Conservation (phyloP, 2,113 vertebrate genomes). For the Conger conger region DNA sequence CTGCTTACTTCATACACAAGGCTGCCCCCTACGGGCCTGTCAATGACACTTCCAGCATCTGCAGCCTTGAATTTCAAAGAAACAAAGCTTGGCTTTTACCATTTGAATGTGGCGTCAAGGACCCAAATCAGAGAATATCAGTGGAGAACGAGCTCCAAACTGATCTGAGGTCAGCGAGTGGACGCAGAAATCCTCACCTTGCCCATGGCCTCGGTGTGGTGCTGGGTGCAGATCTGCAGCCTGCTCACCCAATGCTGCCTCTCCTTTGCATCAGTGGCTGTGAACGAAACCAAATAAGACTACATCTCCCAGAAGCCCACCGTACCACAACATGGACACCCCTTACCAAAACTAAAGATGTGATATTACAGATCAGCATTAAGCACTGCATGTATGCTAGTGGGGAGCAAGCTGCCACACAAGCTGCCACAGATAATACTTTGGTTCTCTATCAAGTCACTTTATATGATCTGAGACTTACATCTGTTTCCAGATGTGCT, state of each 20-base stretch:
- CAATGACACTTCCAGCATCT: not conserved
- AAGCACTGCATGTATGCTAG: too few species aligned
- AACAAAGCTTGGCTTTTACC: not conserved
- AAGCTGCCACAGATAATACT: too few species aligned
- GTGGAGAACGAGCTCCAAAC: not conserved
- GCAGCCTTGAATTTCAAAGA: not conserved
- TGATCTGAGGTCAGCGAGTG: not conserved
- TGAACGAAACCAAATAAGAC: constrained; percentile 11
- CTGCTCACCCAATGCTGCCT: constrained; percentile 98
- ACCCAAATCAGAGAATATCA: not conserved
- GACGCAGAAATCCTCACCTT: constrained; percentile 73
- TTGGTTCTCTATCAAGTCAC: too few species aligned
- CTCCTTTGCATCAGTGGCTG: constrained; percentile 93
- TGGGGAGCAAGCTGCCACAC: too few species aligned
- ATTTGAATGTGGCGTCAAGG: not conserved
- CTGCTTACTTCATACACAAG: not conserved
- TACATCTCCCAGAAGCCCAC: not conserved
- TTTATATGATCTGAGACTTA: too few species aligned
- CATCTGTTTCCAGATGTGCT: not conserved
- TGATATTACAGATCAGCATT: not conserved
- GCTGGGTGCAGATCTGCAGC: constrained; percentile 94
- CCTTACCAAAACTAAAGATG: not conserved
- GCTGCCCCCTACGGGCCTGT: not conserved
- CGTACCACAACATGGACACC: too few species aligned
- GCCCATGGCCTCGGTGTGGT: constrained; percentile 96